Conservation (phyloP, 2,797 vertebrate species). For the Vireo griseus region DNA sequence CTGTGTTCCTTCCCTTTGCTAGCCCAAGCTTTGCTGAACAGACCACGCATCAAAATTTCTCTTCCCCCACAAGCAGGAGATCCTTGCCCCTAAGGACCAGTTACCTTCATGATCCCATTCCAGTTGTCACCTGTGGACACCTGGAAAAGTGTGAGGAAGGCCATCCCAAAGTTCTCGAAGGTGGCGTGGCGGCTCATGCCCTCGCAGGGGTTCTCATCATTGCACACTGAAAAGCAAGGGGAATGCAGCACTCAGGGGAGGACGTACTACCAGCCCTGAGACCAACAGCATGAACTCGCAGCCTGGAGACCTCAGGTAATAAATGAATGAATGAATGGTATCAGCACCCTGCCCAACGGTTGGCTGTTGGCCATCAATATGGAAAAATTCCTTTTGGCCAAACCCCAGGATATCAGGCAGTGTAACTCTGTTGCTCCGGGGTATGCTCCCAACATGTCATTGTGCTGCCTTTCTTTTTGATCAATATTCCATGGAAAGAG, state of each 20-base stretch:
- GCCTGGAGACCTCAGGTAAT: neutral
- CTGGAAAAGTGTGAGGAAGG: conserved; percentile 96
- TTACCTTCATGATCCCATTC: conserved; percentile 99
- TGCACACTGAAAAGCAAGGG: conserved; percentile 82
- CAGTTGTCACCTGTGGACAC: conserved; percentile 98
- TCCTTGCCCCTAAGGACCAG: neutral
- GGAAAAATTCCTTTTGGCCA: neutral
- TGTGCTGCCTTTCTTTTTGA: neutral
- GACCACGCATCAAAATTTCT: neutral
- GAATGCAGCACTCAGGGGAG: neutral
- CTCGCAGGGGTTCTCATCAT: conserved; percentile 93
- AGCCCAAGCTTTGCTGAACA: neutral
- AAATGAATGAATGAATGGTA: neutral
- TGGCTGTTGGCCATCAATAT: neutral
- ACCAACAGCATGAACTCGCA: neutral
- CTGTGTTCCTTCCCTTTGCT: neutral
- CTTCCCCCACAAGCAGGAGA: neutral
- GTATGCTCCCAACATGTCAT: neutral
- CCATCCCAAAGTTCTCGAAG: conserved; percentile 98
- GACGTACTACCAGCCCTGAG: neutral
- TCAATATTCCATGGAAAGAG: neutral
- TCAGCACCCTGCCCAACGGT: neutral
- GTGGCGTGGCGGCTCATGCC: conserved; percentile 98
- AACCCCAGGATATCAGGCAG: neutral
- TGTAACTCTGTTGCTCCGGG: neutral